A percentile compares a stretch with the other conserved stretches of the same genome.
These are phyloP conservation scores for Chalcis sispes DNA, from an alignment of 2,888 invertebrate genomes.

Conservation along the genomic window DNA sequence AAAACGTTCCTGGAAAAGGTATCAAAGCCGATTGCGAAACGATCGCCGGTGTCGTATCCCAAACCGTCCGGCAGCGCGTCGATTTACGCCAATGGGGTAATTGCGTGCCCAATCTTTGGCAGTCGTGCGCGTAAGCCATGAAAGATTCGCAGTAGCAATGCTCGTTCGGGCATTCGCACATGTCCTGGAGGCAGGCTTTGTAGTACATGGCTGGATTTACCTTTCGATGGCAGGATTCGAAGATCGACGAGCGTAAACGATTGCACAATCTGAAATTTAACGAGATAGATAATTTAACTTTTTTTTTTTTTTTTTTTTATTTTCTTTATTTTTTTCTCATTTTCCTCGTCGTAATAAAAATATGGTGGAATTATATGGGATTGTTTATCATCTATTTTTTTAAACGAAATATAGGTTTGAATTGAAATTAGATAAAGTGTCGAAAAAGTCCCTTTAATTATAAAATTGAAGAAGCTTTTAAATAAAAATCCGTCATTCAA, in stretches of 20 bases:
- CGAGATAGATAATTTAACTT: background rate
- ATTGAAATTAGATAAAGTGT: background rate
- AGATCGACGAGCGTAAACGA: constrained; percentile 78
- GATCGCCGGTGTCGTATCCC: constrained; percentile 63
- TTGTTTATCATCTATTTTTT: too few relatives aligned
- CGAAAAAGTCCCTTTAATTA: too few relatives aligned
- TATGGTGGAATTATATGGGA: too few relatives aligned
- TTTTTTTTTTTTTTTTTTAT: too few relatives aligned
- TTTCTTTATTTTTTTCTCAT: too few relatives aligned
- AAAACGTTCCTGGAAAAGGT: constrained; percentile 9
- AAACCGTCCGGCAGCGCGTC: constrained; percentile 81
- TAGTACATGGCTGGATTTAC: constrained; percentile 90
- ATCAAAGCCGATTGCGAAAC: constrained; percentile 38
- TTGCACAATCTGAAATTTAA: constrained; percentile 75
- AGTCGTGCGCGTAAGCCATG: constrained; percentile 92
- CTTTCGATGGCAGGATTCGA: constrained; percentile 87
- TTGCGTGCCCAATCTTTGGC: constrained; percentile 85
- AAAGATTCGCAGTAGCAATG: constrained; percentile 94
- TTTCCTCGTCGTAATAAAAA: too few relatives aligned
- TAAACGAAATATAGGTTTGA: too few relatives aligned
- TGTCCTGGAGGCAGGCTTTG: constrained; percentile 90
- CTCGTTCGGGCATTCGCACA: constrained; percentile 89
- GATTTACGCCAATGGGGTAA: constrained; percentile 84
- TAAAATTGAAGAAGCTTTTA: too few relatives aligned
- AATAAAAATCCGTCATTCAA: too few relatives aligned